phyloP scores from a whole-genome alignment of 2,888 invertebrate genomes.

The Thumatha senex region DNA sequence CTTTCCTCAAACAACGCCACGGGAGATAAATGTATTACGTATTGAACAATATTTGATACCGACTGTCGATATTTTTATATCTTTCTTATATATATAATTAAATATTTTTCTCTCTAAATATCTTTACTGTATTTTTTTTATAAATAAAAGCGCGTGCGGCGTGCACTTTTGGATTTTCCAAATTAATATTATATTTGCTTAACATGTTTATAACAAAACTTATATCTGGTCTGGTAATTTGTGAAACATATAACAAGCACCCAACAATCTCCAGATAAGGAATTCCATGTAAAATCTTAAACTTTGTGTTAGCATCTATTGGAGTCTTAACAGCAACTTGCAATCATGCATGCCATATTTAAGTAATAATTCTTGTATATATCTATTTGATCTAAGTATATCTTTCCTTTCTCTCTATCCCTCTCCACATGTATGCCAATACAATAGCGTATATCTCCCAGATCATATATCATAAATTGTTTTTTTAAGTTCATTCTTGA shows the following conservation, averaged over 20 bases:
- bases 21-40: no score
- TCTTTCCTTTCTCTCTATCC: conserved; percentile 3
- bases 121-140: no score
- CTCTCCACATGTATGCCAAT: conserved; percentile 3
- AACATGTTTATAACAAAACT: conserved; percentile 16
- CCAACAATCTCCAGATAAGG: conserved; percentile 19
- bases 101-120: no score
- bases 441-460: conserved; percentile 14
- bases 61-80: no score
- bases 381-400: conserved; percentile 7
- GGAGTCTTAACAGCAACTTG: conserved; percentile 2
- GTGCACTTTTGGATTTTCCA: no score
- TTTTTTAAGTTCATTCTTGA: conserved; percentile 13
- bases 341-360: conserved; percentile 4
- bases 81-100: no score
- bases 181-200: conserved; percentile 24
- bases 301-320: no score
- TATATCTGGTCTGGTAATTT: conserved; percentile 16
- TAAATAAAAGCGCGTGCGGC: no score
- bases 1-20: no score
- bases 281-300: conserved; percentile 4
- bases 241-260: conserved; percentile 20
- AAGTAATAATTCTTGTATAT: conserved; percentile 1
- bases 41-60: no score
- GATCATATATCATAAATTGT: conserved; percentile 21